Evolutionary conservation across 2,113 vertebrate species (phyloP), one percentile per base, ranked within the genome.

Genomic region (Penelope pileata): DNA sequence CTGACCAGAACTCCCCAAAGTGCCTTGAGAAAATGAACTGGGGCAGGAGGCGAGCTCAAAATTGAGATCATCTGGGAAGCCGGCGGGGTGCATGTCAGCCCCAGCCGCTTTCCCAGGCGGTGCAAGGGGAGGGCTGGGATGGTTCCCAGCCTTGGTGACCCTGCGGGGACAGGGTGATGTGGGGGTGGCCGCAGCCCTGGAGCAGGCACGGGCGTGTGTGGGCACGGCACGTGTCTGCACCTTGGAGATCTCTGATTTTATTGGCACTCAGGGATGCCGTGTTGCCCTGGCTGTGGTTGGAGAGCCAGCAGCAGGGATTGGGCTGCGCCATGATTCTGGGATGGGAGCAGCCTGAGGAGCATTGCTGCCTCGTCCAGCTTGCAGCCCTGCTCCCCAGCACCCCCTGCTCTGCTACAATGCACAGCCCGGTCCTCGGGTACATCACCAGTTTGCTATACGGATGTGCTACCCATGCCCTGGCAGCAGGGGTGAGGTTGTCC

Each of bases 21-120:
- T 1, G 82, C 43, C 68, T 90, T 54, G 58, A 88, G 80, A 85
- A 91, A 90, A 89, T 68, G 73, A 91, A 51, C 40, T 2, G 7
- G 69, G 84, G 76, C 80, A 76, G 59, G 60, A 86, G 86, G n/a
- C 2, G 1, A 80, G 67, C 90, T 91, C 72, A 67, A 91, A 94
- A 95, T 64, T 72, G 84, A 94, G 77, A 86, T 82, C 91, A 96
- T 91, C 90, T 92, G 93, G 75, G 73, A 88, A 88, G 80, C 50
- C 85, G 64, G 63, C 1, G 2, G 85, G 62, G 67, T 16, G 5
- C 0, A 8, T 53, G 10, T 59, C 16, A 6, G 29, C 54, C 29
- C 2, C 5, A 94, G 82, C 59, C 24, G 9, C 3, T 0, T 97
- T 97, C 90, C 84, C 96, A 95, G 92, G 73, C 88, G 63, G 74